Conservation (phyloP, 2,888 invertebrate species). For the Antheraea yamamai region DNA sequence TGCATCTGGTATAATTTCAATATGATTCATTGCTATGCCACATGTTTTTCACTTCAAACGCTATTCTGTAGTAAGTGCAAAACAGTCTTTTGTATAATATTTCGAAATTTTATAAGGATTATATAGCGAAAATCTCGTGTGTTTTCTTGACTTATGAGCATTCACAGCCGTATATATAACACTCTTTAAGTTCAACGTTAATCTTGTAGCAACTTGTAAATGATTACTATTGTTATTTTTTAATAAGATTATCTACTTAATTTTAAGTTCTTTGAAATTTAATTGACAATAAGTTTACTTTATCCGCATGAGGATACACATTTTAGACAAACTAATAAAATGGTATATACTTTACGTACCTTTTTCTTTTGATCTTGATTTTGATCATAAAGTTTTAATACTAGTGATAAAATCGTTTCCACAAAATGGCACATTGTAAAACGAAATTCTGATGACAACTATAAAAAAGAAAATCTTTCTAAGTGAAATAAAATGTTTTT, state of each 20-base stretch:
- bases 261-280: too few species aligned
- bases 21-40: neutral
- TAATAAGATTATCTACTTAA: too few species aligned
- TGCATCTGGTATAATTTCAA: neutral
- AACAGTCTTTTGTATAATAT: neutral
- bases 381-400: slow-evolving; percentile 73
- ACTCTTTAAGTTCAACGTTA: neutral
- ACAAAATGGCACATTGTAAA: slow-evolving; percentile 77
- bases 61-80: neutral
- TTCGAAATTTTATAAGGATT: too few species aligned
- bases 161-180: neutral
- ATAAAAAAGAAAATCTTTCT: slow-evolving; percentile 34
- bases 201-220: neutral
- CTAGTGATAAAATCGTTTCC: slow-evolving; percentile 65
- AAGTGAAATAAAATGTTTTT: neutral
- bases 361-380: slow-evolving; percentile 71
- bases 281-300: neutral
- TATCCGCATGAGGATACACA: neutral
- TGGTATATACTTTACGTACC: slow-evolving; percentile 43
- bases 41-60: neutral
- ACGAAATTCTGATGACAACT: slow-evolving; percentile 78
- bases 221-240: too few species aligned
- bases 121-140: too few species aligned
- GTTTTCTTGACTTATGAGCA: neutral
- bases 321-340: neutral